Conservation (phyloP, 2,113 vertebrate genomes). For the Catagonus wagneri region DNA sequence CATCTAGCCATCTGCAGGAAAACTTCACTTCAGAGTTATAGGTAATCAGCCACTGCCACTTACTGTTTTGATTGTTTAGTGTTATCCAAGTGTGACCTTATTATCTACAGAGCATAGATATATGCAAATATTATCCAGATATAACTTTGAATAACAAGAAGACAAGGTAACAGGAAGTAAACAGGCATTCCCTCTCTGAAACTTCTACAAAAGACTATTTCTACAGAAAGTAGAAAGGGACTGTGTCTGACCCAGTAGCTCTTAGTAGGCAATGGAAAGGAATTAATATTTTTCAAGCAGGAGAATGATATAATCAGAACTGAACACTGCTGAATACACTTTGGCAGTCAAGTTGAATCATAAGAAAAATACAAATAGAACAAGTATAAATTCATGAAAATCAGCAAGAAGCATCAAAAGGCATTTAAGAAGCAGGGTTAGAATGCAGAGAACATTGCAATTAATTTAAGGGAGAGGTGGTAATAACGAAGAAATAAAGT, state of each 20-base stretch:
- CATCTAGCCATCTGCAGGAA: background rate
- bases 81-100: background rate
- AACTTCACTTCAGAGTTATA: background rate
- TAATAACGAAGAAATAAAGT: slow-evolving; percentile 27
- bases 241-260: background rate
- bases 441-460: background rate
- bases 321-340: background rate
- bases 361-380: background rate
- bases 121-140: background rate
- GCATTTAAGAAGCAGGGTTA: background rate
- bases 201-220: background rate
- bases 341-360: slow-evolving; percentile 1
- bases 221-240: background rate
- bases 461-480: background rate
- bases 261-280: background rate
- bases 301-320: slow-evolving; percentile 8
- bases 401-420: background rate
- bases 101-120: background rate
- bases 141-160: background rate
- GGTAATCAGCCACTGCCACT: background rate
- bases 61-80: background rate
- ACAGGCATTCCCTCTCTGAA: background rate
- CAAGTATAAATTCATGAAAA: slow-evolving; percentile 20
- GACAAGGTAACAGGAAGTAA: background rate
- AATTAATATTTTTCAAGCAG: slow-evolving; percentile 10